phyloP scores from a whole-genome alignment of 2,113 vertebrate species.

The Siphamia tubifer region DNA sequence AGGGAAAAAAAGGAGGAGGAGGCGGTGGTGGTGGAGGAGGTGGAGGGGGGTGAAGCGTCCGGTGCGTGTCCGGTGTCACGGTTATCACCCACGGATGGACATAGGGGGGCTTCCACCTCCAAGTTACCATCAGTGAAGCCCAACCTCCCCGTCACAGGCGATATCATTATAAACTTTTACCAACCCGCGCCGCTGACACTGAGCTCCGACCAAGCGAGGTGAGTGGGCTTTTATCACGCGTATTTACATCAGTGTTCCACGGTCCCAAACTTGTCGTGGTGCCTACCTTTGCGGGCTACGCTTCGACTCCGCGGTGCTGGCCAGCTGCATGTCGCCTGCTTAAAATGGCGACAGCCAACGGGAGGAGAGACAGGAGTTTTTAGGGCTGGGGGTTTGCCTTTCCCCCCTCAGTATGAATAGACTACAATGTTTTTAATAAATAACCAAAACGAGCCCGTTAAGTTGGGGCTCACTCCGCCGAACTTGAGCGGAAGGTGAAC shows the following conservation, averaged over 20 bases:
- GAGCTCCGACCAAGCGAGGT: constrained; percentile 64
- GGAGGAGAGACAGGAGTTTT: constrained; percentile 42
- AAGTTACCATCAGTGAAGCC: constrained; percentile 73
- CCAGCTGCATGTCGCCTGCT: constrained; percentile 79
- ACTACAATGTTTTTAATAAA: constrained; percentile 1
- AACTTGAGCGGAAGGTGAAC: constrained; percentile 70
- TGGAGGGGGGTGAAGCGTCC: too few relatives aligned
- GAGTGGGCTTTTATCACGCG: constrained; percentile 57
- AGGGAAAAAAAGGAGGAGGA: constrained; percentile 2
- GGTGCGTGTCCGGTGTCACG: constrained; percentile 51
- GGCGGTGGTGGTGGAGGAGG: too few relatives aligned
- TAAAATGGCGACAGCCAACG: constrained; percentile 84
- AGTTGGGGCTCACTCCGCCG: constrained; percentile 60
- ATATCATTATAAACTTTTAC: constrained; percentile 65
- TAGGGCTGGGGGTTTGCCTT: constrained; percentile 34
- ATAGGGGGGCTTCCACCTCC: constrained; percentile 54
- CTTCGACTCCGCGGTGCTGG: constrained; percentile 53
- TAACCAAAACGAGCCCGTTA: constrained; percentile 30
- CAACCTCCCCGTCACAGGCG: constrained; percentile 58
- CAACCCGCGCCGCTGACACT: constrained; percentile 18
- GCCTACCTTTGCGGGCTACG: constrained; percentile 60
- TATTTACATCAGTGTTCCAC: constrained; percentile 23
- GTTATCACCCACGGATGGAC: constrained; percentile 50
- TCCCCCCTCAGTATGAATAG: constrained; percentile 33
- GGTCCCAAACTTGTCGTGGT: constrained; percentile 63